Base-by-base conservation (phyloP, 2,797 vertebrate species). In the Spizella passerina region DNA sequence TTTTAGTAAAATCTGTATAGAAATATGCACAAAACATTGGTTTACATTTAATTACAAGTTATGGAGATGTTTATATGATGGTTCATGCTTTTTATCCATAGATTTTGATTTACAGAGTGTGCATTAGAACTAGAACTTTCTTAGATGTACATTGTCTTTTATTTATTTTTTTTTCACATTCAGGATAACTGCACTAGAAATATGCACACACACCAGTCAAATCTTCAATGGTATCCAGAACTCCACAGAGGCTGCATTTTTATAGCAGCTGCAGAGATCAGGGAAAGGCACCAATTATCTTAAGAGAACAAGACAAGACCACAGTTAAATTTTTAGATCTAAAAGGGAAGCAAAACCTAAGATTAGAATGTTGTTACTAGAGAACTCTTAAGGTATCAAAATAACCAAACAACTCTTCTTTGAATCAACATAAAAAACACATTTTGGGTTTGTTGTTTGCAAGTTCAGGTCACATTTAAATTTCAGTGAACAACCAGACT, bases 1-100 rank as follows among this genome's bases (percentile, higher is more conserved):
- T 61, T 76, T 78, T 38, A 34, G 5, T 65, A 71, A 95, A 93
- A 90, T 68, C 66, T 69, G 55, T 93, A 79, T 86, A 94, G 90
- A 96, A 96, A 96, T 95, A 93, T 63, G 82, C 93, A 95, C 78
- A 96, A 88, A 91, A 94, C 93, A 96, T 90, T 84, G 55, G 61
- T 90, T 95, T 95, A 91, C 90, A 94, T 83, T 49, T 72, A 87
- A 49, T 91, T 91, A 95, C 91, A 96, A 76, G 66, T 81, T 88
- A 91, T 2, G 69, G 69, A 91, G 60, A 81, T 86, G 91, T 65
- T 90, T 76, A 39, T 90, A 94, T 18, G 79, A 82, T 61, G 65
- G 79, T 65, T 94, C 93, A 96, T 91, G 91, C 94, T 93, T 94
- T 88, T 82, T 73, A 82, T 44, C 89, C 76, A 77, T 68, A 10